Evolutionary conservation across 2,113 vertebrate genomes (phyloP), one percentile per base, ranked within the genome.

Genomic region (Solea solea): DNA sequence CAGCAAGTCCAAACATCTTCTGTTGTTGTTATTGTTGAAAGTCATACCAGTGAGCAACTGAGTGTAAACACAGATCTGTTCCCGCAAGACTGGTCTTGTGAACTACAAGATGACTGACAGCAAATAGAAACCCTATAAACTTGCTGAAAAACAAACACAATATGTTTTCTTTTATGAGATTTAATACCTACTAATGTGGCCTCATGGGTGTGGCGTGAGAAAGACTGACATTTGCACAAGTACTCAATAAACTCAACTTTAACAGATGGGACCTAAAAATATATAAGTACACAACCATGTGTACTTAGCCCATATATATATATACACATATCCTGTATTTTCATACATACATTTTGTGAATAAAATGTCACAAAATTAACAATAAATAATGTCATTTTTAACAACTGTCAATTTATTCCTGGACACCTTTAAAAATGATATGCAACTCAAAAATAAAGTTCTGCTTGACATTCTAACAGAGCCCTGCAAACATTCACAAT

Each of bases 1-100:
- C 87, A 87, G 91, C 91, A 90, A 93, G 93, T 93, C 92, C 91
- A 93, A 93, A 93, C 92, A 93, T 88, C 89, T 90, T 91, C 86
- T 94, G 93, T 92, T 94, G 92, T 93, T 94, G 91, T 94, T 93
- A 93, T 94, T 93, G 92, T 93, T 90, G 89, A 93, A 91, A 93
- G 91, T 93, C 89, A 89, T 87, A 88, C 86, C 86, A 90, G 85
- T 48, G 86, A 90, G 89, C 79, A 82, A 88, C 83, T 69, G 86
- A 92, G 87, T 92, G 91, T 94, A 92, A 94, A 93, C 92, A 93
- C 76, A 69, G 77, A 84, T 78, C 85, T 83, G 88, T 85, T 92
- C 93, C 85, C 86, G 90, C 91, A 92, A 92, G 92, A 91, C 92
- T 90, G 86, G 86, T 89, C 91, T 83, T 92, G 90, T 91, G 91